phyloP scores from a whole-genome alignment of 2,797 vertebrate genomes.

The Muscicapa striata region DNA sequence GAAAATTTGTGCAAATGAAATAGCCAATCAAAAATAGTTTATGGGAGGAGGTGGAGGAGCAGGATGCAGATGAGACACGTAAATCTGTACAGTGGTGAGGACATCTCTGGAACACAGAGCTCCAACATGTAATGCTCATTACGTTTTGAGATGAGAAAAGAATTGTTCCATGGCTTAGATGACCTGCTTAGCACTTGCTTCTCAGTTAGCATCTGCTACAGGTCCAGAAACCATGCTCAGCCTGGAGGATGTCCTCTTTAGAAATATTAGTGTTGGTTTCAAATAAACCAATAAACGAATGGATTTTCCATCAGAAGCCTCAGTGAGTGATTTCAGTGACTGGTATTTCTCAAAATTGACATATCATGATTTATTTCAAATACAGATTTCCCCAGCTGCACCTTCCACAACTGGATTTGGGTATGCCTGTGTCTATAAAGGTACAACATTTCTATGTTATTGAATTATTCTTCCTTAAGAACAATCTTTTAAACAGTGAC shows the following conservation, averaged over 20 bases:
- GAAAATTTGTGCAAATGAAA: not conserved
- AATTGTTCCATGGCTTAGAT: not conserved
- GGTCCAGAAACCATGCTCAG: not conserved
- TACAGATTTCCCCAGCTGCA: not conserved
- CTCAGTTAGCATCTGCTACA: not conserved
- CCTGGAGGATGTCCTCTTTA: not conserved
- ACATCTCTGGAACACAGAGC: not conserved
- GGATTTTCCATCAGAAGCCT: not conserved
- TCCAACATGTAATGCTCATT: not conserved
- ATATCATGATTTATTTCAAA: not conserved
- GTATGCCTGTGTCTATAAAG: not conserved
- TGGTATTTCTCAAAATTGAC: not conserved
- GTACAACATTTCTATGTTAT: not conserved
- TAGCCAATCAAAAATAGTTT: not conserved
- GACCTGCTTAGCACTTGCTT: not conserved
- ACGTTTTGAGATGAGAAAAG: not conserved
- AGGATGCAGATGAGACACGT: not conserved
- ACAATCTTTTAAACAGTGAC: not conserved
- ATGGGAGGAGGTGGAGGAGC: not conserved
- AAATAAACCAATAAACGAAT: not conserved
- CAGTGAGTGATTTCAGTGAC: not conserved
- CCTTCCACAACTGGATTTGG: not conserved
- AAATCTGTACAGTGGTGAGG: accelerated
- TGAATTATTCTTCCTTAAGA: not conserved
- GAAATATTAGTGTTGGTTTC: not conserved